A percentile compares a stretch with the other conserved stretches of the same genome.
These are phyloP conservation scores for Nesogale talazaci DNA, from an alignment of 2,113 vertebrate species.

Conservation along the genomic window DNA sequence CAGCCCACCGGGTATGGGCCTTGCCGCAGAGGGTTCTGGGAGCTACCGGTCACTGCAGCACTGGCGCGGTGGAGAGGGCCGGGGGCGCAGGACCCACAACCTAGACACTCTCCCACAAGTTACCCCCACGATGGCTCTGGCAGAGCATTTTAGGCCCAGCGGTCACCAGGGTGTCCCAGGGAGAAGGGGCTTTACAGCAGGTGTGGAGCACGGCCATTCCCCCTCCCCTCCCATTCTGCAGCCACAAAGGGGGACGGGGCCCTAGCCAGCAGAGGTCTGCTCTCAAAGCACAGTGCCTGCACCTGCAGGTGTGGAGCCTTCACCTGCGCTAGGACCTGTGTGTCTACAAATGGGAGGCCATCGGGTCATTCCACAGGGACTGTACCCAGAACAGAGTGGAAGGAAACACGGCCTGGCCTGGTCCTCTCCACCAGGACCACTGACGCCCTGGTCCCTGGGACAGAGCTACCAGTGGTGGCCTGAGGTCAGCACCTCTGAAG, in stretches of 20 bases:
- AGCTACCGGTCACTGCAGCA: neutral
- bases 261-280: neutral
- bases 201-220: no score
- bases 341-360: neutral
- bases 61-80: neutral
- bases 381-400: no score
- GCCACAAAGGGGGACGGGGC: neutral
- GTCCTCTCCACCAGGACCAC: no score
- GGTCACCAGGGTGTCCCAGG: neutral
- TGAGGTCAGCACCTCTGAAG: neutral
- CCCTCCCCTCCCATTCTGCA: no score
- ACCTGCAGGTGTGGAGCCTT: rapidly evolving
- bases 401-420: neutral
- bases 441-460: neutral
- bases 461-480: neutral
- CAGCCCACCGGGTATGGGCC: slow-evolving; percentile 72
- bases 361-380: no score
- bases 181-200: neutral
- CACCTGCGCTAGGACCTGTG: neutral
- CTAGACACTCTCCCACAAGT: neutral
- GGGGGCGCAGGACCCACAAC: rapidly evolving
- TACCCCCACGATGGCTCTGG: neutral
- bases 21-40: neutral
- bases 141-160: rapidly evolving
- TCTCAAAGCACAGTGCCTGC: neutral